Conservation (phyloP, 2,797 vertebrate genomes). For the Netta rufina region DNA sequence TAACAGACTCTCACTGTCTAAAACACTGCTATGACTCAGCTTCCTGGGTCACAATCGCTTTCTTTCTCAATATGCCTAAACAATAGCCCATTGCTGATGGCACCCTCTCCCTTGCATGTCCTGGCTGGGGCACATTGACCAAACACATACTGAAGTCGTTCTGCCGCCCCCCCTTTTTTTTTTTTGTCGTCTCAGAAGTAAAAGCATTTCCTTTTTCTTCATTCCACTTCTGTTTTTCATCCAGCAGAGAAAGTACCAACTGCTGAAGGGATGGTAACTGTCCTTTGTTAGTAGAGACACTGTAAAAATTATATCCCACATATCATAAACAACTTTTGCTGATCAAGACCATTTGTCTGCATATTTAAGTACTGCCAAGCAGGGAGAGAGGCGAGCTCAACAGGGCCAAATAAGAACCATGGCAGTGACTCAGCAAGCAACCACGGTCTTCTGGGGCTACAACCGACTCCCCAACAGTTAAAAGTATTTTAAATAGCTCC, state of each 20-base stretch:
- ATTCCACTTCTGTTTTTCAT: neutral
- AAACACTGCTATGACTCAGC: constrained; percentile 53
- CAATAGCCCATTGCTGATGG: constrained; percentile 34
- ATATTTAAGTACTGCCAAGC: neutral
- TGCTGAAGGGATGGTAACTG: neutral
- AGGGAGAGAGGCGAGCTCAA: neutral
- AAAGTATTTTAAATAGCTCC: neutral
- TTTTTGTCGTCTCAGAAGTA: neutral
- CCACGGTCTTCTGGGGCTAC: rapidly evolving
- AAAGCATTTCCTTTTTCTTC: neutral
- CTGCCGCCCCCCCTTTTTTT: neutral
- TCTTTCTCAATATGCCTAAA: constrained; percentile 21
- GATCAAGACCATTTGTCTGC: neutral
- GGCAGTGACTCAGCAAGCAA: constrained; percentile 25
- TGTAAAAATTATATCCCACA: neutral
- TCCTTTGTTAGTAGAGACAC: neutral
- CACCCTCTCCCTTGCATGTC: neutral
- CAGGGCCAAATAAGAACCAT: neutral
- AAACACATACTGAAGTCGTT: neutral
- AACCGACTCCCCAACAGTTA: neutral
- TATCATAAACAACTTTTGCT: neutral
- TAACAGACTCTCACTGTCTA: constrained; percentile 64
- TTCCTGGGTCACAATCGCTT: constrained; percentile 60
- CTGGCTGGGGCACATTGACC: neutral
- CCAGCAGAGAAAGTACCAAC: constrained; percentile 18